phyloP scores from a whole-genome alignment of 2,797 vertebrate genomes.

The Takifugu rubripes region DNA sequence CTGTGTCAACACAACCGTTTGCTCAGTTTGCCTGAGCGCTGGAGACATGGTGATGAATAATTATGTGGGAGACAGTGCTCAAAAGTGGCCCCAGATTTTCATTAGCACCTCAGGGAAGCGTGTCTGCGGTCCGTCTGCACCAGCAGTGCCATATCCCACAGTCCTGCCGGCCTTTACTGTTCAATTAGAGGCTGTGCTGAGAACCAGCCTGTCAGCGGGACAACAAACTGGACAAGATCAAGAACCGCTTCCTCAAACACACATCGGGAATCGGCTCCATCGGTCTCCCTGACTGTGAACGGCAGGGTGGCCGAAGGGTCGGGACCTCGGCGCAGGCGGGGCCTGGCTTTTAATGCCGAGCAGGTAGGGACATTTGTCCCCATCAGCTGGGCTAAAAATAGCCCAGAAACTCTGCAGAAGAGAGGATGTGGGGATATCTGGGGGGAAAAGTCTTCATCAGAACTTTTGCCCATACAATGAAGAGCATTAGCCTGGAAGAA shows the following conservation, averaged over 20 bases:
- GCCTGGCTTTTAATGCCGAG: slow-evolving; percentile 49
- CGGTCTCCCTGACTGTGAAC: slow-evolving; percentile 64
- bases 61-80: slow-evolving; percentile 42
- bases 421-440: slow-evolving; percentile 32
- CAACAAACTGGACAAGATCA: slow-evolving; percentile 68
- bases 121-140: slow-evolving; percentile 37
- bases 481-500: slow-evolving; percentile 55
- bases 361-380: slow-evolving; percentile 68
- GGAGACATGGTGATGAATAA: slow-evolving; percentile 54
- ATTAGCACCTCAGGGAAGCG: slow-evolving; percentile 42
- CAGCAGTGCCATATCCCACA: slow-evolving; percentile 69
- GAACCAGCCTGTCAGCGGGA: slow-evolving; percentile 58
- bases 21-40: slow-evolving; percentile 55
- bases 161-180: slow-evolving; percentile 68
- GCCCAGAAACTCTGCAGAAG: slow-evolving; percentile 69
- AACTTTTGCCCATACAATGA: slow-evolving; percentile 58
- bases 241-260: slow-evolving; percentile 71
- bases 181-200: slow-evolving; percentile 72
- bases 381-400: slow-evolving; percentile 65
- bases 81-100: slow-evolving; percentile 64
- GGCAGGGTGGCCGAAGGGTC: slow-evolving; percentile 44
- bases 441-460: slow-evolving; percentile 65
- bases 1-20: slow-evolving; percentile 53
- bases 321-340: slow-evolving; percentile 41
- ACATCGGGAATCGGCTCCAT: slow-evolving; percentile 55